Percentiles rank a stretch among this genome's conserved stretches.
Conservation (phyloP, 2,113 vertebrate species). For the Dicaeum eximium region DNA sequence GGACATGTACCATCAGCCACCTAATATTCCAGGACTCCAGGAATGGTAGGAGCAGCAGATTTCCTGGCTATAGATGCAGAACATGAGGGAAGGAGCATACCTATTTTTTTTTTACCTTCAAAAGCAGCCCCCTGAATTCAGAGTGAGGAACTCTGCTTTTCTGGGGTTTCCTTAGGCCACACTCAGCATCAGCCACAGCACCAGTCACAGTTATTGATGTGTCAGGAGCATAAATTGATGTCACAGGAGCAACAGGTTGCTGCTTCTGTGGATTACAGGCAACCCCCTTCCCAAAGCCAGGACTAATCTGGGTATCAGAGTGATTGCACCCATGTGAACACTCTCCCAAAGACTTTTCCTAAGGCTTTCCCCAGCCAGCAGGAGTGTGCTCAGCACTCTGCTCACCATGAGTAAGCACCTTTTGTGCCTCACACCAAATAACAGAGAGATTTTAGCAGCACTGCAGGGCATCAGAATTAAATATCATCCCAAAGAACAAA, state of each 20-base stretch:
- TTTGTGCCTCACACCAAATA: not conserved
- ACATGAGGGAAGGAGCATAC: not conserved
- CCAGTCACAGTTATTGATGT: not conserved
- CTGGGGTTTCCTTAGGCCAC: not conserved
- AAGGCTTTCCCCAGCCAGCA: not conserved
- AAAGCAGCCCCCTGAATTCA: not conserved
- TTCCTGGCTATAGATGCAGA: rapidly evolving
- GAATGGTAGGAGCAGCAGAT: not conserved
- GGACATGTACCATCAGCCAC: rapidly evolving
- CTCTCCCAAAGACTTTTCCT: not conserved
- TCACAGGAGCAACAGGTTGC: rapidly evolving
- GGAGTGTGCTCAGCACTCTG: not conserved
- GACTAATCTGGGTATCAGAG: not conserved
- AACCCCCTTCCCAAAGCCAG: not conserved
- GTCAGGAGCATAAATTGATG: too few relatives aligned
- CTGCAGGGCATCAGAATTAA: not conserved
- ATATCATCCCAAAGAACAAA: not conserved
- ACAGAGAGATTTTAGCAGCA: not conserved
- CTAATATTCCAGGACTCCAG: not conserved
- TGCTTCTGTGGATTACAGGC: not conserved
- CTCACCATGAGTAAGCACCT: not conserved
- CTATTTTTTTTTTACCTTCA: not conserved
- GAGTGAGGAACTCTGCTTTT: not conserved
- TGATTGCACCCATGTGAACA: not conserved
- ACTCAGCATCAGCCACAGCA: not conserved